These are phyloP conservation scores for Sinella curviseta DNA, from an alignment of 1,140 invertebrate species.

Conservation along the genomic window DNA sequence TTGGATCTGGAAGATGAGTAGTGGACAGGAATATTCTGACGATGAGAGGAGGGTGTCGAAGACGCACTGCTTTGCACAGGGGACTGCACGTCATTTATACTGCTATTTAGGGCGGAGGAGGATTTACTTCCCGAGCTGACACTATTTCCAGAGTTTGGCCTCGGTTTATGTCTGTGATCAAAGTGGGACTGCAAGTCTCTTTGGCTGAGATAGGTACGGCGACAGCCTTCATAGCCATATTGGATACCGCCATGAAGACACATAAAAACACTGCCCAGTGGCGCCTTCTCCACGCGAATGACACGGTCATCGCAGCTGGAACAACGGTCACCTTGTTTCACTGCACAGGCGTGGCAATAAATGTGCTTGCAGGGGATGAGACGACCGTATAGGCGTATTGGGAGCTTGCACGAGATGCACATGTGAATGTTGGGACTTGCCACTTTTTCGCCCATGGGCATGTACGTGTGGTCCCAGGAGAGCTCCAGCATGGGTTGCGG, in stretches of 20 bases:
- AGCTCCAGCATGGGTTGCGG: conserved; percentile 41
- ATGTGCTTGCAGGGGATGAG: conserved; percentile 49
- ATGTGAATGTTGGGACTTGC: conserved; percentile 48
- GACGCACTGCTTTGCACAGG: not conserved
- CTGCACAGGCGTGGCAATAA: conserved; percentile 43
- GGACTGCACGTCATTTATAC: not conserved
- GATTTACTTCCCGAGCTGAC: conserved; percentile 21
- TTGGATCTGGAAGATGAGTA: conserved; percentile 35
- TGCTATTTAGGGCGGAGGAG: not conserved
- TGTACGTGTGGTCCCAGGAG: conserved; percentile 38
- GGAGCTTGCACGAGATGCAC: conserved; percentile 40
- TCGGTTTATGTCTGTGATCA: conserved; percentile 46
- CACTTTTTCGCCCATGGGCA: conserved; percentile 36
- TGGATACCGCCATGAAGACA: conserved; percentile 44
- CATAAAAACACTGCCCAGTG: conserved; percentile 46
- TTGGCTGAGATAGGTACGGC: conserved; percentile 45
- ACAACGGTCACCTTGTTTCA: conserved; percentile 34
- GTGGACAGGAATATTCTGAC: conserved; percentile 39
- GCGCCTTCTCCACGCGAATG: conserved; percentile 40
- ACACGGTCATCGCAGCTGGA: conserved; percentile 42
- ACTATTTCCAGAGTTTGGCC: not conserved
- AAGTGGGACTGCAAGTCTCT: conserved; percentile 48
- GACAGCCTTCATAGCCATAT: conserved; percentile 47
- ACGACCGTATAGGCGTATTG: conserved; percentile 45
- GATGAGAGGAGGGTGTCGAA: not conserved